Conservation (phyloP, 2,888 invertebrate species). For the Cacoxenus indagator region DNA sequence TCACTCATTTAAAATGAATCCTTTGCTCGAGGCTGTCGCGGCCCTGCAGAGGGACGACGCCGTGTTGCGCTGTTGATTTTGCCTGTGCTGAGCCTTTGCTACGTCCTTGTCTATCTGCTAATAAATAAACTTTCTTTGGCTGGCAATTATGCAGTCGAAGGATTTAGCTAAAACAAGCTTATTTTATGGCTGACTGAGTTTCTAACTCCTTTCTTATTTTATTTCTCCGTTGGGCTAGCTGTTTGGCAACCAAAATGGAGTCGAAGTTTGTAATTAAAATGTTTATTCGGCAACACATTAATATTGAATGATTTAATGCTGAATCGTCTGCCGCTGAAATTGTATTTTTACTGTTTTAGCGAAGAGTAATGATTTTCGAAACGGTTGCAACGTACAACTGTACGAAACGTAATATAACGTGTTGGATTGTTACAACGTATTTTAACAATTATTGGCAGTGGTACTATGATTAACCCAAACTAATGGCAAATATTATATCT, state of each 20-base stretch:
- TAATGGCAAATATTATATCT: too few species aligned
- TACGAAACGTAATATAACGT: too few species aligned
- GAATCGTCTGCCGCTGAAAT: neutral
- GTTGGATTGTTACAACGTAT: too few species aligned
- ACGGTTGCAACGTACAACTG: too few species aligned
- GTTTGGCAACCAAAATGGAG: slow-evolving; percentile 53
- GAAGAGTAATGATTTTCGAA: neutral
- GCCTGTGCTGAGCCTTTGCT: neutral
- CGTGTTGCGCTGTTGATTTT: neutral
- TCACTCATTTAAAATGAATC: neutral
- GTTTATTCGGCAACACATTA: slow-evolving; percentile 56
- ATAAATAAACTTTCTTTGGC: slow-evolving; percentile 13
- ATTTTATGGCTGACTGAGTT: slow-evolving; percentile 21
- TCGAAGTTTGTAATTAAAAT: slow-evolving; percentile 64
- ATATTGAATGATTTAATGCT: slow-evolving; percentile 52
- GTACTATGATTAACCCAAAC: too few species aligned
- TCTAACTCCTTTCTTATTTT: slow-evolving; percentile 1
- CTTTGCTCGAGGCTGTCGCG: neutral
- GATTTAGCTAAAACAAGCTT: slow-evolving; percentile 13
- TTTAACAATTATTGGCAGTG: too few species aligned
- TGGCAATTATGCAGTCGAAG: slow-evolving; percentile 48
- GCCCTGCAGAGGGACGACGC: neutral
- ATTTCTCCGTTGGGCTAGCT: neutral
- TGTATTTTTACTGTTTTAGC: neutral
- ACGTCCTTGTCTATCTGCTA: neutral